Percentiles rank a stretch among this genome's conserved stretches.
Conservation (phyloP, 1,140 invertebrate species). For the Nephila pilipes region DNA sequence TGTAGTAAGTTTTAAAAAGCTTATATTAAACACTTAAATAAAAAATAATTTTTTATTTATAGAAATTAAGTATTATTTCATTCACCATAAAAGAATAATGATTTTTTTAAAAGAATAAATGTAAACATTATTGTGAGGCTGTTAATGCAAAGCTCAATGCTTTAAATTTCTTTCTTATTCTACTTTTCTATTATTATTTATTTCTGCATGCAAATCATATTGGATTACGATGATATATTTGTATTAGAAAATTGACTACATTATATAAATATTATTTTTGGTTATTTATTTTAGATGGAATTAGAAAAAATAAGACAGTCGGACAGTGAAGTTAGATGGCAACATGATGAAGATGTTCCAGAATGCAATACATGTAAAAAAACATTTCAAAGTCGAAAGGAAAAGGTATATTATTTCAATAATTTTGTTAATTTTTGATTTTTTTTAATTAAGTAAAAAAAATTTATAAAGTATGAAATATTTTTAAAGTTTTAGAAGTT, state of each 20-base stretch:
- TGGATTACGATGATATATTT: neutral
- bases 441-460: constrained; percentile 17
- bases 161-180: neutral
- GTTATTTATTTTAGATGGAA: constrained; percentile 85
- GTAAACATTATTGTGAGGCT: too few relatives aligned
- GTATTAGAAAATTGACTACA: neutral
- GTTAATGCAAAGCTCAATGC: too few relatives aligned
- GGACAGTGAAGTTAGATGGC: constrained; percentile 96
- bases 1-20: too few relatives aligned
- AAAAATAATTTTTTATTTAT: too few relatives aligned
- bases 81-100: too few relatives aligned
- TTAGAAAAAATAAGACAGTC: constrained; percentile 96
- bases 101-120: too few relatives aligned
- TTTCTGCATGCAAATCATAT: neutral
- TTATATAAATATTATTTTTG: constrained; percentile 21
- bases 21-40: too few relatives aligned
- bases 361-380: constrained; percentile 92
- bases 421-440: neutral
- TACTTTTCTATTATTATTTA: neutral
- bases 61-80: too few relatives aligned
- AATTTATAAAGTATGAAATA: too few relatives aligned
- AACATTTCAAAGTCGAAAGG: constrained; percentile 82
- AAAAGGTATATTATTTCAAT: constrained; percentile 75
- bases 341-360: constrained; percentile 96
- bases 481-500: too few relatives aligned